Conservation (phyloP, 2,888 invertebrate genomes). For the Xestia sexstrigata region DNA sequence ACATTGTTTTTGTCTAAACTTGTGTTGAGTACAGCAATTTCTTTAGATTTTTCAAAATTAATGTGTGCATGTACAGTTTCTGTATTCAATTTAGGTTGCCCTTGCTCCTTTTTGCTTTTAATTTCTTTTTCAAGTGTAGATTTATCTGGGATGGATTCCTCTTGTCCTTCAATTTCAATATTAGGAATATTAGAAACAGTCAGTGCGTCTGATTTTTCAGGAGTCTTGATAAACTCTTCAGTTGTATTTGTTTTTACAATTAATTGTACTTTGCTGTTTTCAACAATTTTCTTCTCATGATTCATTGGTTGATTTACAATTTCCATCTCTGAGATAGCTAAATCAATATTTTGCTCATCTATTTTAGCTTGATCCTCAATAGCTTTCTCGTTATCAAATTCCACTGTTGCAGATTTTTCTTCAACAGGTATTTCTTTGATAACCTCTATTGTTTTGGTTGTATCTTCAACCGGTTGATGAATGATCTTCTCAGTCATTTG, state of each 20-base stretch:
- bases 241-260: not conserved
- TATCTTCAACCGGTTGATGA: constrained; percentile 1
- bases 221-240: not conserved
- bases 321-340: not conserved
- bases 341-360: not conserved
- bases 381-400: not conserved
- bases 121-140: not conserved
- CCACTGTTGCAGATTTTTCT: not conserved
- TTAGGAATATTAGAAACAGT: constrained; percentile 9
- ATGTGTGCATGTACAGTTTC: not conserved
- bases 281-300: constrained; percentile 3
- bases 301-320: not conserved
- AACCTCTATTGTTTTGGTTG: not conserved
- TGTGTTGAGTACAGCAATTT: constrained; percentile 5
- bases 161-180: not conserved
- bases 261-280: not conserved
- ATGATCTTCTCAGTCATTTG: not conserved
- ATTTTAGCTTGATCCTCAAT: not conserved
- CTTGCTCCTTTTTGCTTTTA: not conserved
- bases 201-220: not conserved
- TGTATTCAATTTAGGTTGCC: not conserved
- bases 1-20: constrained; percentile 11
- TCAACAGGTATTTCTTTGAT: not conserved
- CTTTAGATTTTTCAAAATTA: not conserved
- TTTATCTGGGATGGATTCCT: not conserved